Evolutionary conservation across 2,113 vertebrate species (phyloP), one percentile per base, ranked within the genome.

Genomic region (Onychostoma macrolepis): DNA sequence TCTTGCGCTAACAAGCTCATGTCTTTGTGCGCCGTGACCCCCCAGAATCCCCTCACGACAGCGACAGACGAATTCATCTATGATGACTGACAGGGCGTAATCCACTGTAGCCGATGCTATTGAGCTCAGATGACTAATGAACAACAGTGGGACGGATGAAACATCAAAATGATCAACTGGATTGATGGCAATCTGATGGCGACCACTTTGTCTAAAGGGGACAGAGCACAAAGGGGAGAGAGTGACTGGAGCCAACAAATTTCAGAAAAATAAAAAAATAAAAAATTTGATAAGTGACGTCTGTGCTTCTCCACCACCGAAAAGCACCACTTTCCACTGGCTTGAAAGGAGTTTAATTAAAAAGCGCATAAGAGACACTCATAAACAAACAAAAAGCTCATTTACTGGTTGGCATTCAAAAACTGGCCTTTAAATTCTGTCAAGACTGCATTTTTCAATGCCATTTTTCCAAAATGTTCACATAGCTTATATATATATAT

Each of bases 111-210:
- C 43, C 30, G 63, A 79, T 43, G 79, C 82, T 63, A 83, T 43
- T 28, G 56, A 45, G 48, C 84, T 82, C 79, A 63, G 79, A 79
- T 90, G 86, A 89, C 48, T 85, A 85, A 88, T 87, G 77, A 41
- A 56, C 76, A 10, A 56, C 78, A 87, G 86, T 61, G 72, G 71
- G 19, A 82, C 11, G 13, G 53, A 87, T 87, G 56, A 89, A 82
- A 72, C 48, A 58, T 43, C 3, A 36, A 43, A 85, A 82, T 84
- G 26, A 85, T 48, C n/a, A n/a, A 79, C 58, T 4, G 85, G 86
- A 89, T 41, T 71, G 83, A 87, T 50, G 48, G 13, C 50, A 78
- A 48, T 78, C 56, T 85, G 26, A 72, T 56, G 43, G 43, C 6
- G 28, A 81, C 38, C 7, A 75, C 58, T 87, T 50, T 81, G 79